Conservation (phyloP, 2,888 invertebrate genomes). For the Nebria brevicollis region DNA sequence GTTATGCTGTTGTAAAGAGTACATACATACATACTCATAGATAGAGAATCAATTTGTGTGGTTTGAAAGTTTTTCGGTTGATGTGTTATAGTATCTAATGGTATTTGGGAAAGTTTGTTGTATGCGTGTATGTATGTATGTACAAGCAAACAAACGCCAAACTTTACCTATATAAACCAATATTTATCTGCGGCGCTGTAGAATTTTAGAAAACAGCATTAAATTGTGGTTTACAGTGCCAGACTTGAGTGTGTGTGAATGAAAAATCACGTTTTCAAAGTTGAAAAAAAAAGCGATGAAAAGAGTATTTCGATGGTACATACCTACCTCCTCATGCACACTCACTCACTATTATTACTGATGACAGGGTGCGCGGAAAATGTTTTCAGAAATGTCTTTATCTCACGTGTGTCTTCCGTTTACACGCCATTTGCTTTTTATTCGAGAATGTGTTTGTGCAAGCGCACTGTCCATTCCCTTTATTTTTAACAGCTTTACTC, state of each 20-base stretch:
- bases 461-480: not conserved
- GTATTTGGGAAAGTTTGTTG: not conserved
- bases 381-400: not conserved
- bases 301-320: no score
- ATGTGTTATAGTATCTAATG: not conserved
- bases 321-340: no score
- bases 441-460: not conserved
- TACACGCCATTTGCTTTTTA: not conserved
- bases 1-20: not conserved
- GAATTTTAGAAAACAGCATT: not conserved
- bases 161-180: conserved; percentile 1
- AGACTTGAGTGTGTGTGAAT: not conserved
- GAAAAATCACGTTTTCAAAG: not conserved
- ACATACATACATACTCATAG: not conserved
- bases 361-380: not conserved
- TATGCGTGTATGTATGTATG: no score
- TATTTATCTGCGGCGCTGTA: not conserved
- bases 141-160: not conserved
- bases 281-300: not conserved
- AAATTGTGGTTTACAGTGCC: not conserved
- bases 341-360: not conserved
- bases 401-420: not conserved
- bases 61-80: not conserved
- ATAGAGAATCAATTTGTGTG: not conserved
- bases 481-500: not conserved